phyloP scores from a whole-genome alignment of 2,113 vertebrate genomes.

The Cryptomyrus ogoouensis region DNA sequence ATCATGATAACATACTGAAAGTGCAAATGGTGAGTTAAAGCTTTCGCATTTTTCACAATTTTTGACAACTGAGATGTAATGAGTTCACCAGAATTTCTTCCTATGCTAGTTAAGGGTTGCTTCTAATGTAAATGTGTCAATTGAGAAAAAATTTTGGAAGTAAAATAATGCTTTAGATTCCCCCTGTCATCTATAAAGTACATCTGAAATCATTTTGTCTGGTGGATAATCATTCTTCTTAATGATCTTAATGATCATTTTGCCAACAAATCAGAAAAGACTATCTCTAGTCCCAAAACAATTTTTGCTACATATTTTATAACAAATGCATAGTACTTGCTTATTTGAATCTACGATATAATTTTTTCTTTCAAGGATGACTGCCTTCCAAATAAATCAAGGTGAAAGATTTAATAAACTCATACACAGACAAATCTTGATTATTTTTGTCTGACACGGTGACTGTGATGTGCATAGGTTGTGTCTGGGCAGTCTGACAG shows the following conservation, averaged over 20 bases:
- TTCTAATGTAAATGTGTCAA: background rate
- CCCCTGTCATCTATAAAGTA: background rate
- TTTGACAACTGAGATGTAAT: background rate
- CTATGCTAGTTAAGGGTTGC: background rate
- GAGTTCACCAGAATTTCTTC: background rate
- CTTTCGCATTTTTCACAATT: background rate
- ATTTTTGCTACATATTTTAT: background rate
- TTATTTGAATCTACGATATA: background rate
- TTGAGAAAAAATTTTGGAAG: background rate
- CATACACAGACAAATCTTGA: background rate
- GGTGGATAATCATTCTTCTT: background rate
- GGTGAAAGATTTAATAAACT: constrained; percentile 20
- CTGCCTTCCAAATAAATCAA: constrained; percentile 15
- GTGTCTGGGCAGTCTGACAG: constrained; percentile 27
- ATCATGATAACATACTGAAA: background rate
- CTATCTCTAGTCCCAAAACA: background rate
- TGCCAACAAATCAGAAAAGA: background rate
- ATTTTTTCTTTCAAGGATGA: background rate
- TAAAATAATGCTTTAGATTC: background rate
- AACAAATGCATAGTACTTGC: background rate
- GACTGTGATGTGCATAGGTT: constrained; percentile 25
- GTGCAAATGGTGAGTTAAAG: background rate
- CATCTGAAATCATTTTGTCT: background rate
- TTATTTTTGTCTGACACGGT: constrained; percentile 22
- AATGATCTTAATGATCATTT: background rate